These are phyloP conservation scores for Augochlorella aurata DNA, from an alignment of 2,888 invertebrate genomes.

Conservation along the genomic window DNA sequence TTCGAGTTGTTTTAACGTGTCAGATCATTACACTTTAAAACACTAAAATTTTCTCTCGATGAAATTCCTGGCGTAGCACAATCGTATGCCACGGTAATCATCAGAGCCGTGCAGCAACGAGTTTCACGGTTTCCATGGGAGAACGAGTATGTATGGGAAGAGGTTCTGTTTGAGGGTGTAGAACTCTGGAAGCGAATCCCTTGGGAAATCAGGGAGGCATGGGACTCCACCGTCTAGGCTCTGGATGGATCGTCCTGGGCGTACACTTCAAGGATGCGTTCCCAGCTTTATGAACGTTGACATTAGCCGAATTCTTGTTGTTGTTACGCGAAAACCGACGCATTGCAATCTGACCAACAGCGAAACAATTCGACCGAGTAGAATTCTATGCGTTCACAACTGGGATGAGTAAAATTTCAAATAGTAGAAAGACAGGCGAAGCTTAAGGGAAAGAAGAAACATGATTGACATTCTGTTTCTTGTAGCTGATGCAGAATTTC, in stretches of 20 bases:
- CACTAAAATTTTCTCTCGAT: slow-evolving; percentile 26
- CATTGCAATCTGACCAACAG: no score
- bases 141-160: slow-evolving; percentile 54
- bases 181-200: slow-evolving; percentile 70
- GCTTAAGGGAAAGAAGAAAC: no score
- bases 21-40: not conserved
- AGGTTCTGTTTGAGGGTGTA: slow-evolving; percentile 56
- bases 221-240: slow-evolving; percentile 64
- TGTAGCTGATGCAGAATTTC: no score
- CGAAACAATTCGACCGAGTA: no score
- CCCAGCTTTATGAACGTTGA: slow-evolving; percentile 58
- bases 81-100: slow-evolving; percentile 56
- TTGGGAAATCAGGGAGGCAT: slow-evolving; percentile 79
- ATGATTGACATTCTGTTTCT: no score
- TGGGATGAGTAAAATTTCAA: no score
- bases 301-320: slow-evolving; percentile 49
- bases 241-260: slow-evolving; percentile 54
- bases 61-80: slow-evolving; percentile 34
- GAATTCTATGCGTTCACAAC: no score
- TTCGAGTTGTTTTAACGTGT: not conserved
- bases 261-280: slow-evolving; percentile 63
- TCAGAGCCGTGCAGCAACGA: slow-evolving; percentile 41
- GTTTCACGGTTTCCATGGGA: slow-evolving; percentile 49
- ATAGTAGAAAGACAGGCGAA: no score
- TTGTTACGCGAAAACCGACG: not conserved